Base-by-base conservation (phyloP, 2,888 invertebrate genomes). In the Eucera pruinosa region DNA sequence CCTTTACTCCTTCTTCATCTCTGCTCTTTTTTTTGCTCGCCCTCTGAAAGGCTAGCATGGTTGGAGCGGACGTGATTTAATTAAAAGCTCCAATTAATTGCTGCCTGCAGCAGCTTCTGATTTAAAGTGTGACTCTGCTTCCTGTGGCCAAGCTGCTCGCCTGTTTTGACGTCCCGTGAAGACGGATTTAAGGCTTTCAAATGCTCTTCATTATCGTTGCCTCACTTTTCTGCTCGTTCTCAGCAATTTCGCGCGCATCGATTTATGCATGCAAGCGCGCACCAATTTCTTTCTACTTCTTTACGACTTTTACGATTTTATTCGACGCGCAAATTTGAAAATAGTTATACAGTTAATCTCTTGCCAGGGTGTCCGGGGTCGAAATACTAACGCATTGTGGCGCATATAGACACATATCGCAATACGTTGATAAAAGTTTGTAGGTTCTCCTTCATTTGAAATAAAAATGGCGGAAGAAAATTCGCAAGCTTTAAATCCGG, bases 21-120 rank as follows among this genome's bases (percentile, higher is more conserved):
- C 2, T 11, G 9, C 13, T n/a, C 4, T 13, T 18, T 1, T 6
- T 15, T 15, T 6, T 45, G 25, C 11, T 2, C 23, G 25, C 45
- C 18, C 20, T 13, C 25, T 3, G 50, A 25, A 50, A 33, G 48
- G 27, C 47, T 25, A 43, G n/a, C 41, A 1, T n/a, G 30, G 18
- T 23, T 18, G 20, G 13, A 11, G 23, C 43, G 48, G 27, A 18
- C 30, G 39, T 27, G 61, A 62, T 74, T 74, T 73, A 73, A 73
- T 73, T 74, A 50, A 73, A 62, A 58, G 39, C 62, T 25, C 33
- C 61, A 33, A 62, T 74, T 73, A 64, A 64, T 73, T 50, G 61
- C 72, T n/a, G 27, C 50, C 27, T 2, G 20, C 7, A 43, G 41
- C 25, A 33, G 48, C 25, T 41, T 43, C 20, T 20, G 43, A 39